Evolutionary conservation across 37 sponge, comb jelly and placozoan genomes (phyloP).

Genomic region (Oopsacas minuta): DNA sequence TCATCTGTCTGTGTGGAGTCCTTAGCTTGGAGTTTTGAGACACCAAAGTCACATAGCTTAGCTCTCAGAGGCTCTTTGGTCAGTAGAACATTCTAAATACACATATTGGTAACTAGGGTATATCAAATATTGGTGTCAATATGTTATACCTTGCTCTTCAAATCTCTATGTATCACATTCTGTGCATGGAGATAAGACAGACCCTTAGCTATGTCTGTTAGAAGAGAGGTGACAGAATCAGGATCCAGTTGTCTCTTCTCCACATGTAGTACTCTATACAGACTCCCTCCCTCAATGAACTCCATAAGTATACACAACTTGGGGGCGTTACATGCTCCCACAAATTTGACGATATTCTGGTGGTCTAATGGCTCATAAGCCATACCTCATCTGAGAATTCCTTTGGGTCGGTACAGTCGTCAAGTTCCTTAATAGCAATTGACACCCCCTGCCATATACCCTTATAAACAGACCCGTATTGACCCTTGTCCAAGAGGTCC

Average conservation of each 20-base stretch:
- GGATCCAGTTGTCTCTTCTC: conserved; percentile 1
- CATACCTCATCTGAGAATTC: conserved; percentile 1
- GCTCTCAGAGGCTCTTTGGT: background rate
- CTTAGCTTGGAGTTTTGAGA: background rate
- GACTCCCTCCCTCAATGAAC: conserved; percentile 11
- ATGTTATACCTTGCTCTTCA: background rate
- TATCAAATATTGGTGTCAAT: background rate
- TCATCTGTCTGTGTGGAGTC: background rate
- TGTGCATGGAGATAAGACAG: conserved; percentile 9
- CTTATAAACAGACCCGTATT: background rate
- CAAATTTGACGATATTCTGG: background rate
- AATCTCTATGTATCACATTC: background rate
- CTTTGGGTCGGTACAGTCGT: background rate
- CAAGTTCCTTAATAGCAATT: conserved; percentile 2
- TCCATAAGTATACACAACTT: background rate
- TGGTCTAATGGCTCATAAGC: conserved; percentile 11
- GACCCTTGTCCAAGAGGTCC: conserved; percentile 6
- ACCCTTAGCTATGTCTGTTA: conserved; percentile 6
- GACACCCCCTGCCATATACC: background rate
- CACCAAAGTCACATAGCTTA: conserved; percentile 9
- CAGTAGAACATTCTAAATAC: background rate
- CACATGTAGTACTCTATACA: background rate
- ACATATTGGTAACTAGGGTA: background rate
- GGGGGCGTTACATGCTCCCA: background rate
- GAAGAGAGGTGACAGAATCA: background rate